Base-by-base conservation (phyloP, 92 coral and sea anemone genomes). In the Micromussa lordhowensis region DNA sequence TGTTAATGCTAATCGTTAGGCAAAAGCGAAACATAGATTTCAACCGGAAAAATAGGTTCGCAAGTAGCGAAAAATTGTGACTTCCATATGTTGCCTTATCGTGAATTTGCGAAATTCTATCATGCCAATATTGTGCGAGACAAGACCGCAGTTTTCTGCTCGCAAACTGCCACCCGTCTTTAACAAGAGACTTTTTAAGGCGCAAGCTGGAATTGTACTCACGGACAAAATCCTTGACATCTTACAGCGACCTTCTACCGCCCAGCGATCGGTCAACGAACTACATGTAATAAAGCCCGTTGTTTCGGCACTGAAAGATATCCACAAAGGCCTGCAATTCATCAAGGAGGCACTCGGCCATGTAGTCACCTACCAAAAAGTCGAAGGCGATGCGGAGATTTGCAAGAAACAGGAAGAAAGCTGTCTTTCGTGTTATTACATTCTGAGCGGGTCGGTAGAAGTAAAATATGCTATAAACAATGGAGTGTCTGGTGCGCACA, bases 191-290 rank as follows among this genome's bases (percentile, higher is more conserved):
- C 89, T 97, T 7, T 97, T 89, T 81, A 96, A 94, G 75, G 99
- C 99, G 4, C 98, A 97, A 84, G 99, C 98, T 21, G 98, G 98
- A 68, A 96, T 97, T 44, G 96, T 96, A 3, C 85, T 97, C 1
- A 94, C 99, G 35, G 97, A 93, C 8, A 90, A 96, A 32, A 91
- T 94, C 30, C 83, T 94, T 9, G 75, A 77, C 31, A 90, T 96
- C 21, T 83, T 97, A 71, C 91, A 75, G 71, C 88, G 87, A 51
- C 91, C 94, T 12, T 74, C 82, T 19, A 77, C 73, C n/a, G 90
- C 82, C 44, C 77, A 87, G 38, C 91, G 99, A 36, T 78, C 88
- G 68, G 83, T 83, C 40, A 81, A 85, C 8, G 98, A 97, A 18
- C 95, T 97, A 8, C 93, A 89, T 81, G 81, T 82, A 21, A 77